Conservation (phyloP, 2,888 invertebrate genomes). For the Melipona bicolor region DNA sequence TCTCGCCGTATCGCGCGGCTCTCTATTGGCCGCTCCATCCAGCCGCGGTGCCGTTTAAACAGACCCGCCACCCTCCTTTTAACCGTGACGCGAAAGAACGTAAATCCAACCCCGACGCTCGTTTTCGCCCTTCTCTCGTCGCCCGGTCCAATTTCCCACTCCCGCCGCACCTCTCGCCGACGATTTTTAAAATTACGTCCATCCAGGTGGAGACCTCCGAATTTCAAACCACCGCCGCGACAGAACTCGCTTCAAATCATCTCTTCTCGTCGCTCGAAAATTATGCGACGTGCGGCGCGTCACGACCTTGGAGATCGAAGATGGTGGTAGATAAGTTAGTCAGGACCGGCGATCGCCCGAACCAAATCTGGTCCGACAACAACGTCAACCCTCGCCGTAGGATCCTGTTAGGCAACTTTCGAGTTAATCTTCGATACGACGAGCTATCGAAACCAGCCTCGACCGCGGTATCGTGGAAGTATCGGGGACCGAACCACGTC, state of each 20-base stretch:
- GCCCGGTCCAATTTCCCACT: slow-evolving; percentile 40
- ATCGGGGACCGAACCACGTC: background rate
- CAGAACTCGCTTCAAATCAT: background rate
- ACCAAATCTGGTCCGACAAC: background rate
- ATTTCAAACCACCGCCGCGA: slow-evolving; percentile 8
- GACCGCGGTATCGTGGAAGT: background rate
- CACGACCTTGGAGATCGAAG: background rate
- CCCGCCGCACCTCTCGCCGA: slow-evolving; percentile 21
- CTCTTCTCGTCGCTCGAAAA: background rate
- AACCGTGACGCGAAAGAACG: slow-evolving; percentile 12
- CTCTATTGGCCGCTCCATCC: background rate
- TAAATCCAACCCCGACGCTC: slow-evolving; percentile 31
- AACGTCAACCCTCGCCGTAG: background rate
- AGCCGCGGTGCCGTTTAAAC: slow-evolving; percentile 27
- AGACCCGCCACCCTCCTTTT: slow-evolving; percentile 6
- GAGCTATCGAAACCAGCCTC: background rate
- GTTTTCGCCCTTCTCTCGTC: slow-evolving; percentile 32
- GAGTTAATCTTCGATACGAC: background rate
- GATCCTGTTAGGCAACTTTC: slow-evolving; percentile 34
- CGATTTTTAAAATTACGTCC: slow-evolving; percentile 36
- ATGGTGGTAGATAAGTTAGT: background rate
- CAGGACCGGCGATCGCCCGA: background rate
- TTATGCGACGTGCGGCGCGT: background rate
- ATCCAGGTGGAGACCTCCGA: background rate
- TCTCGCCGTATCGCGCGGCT: background rate